These are phyloP conservation scores for Ascidia mentula DNA, from an alignment of 23 tunicate species.

Conservation along the genomic window DNA sequence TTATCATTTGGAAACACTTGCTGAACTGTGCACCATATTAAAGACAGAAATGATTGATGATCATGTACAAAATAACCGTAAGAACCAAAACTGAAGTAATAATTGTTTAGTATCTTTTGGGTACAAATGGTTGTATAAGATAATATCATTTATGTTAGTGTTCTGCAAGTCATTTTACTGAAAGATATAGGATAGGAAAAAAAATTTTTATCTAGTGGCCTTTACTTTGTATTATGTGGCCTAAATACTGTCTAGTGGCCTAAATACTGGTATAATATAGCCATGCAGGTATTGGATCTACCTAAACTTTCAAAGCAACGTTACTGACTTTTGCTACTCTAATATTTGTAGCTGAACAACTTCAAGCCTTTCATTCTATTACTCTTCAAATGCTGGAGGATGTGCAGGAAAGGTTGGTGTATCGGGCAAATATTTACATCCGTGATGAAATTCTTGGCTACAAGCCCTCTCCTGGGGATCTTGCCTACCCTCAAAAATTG, in stretches of 20 bases:
- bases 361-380: constrained; percentile 80
- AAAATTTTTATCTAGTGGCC: neutral
- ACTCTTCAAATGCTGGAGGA: constrained; percentile 96
- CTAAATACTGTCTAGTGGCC: too few species aligned
- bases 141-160: too few species aligned
- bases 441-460: constrained; percentile 87
- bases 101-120: too few species aligned
- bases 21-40: constrained; percentile 93
- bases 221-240: neutral
- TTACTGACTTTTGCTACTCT: too few species aligned
- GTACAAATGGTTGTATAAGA: too few species aligned
- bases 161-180: too few species aligned
- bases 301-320: too few species aligned
- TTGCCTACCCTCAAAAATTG: constrained; percentile 95
- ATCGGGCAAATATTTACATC: constrained; percentile 92
- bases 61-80: constrained; percentile 92
- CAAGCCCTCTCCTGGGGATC: constrained; percentile 94
- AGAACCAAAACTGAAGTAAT: too few species aligned
- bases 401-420: constrained; percentile 97
- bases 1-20: constrained; percentile 97
- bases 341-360: constrained; percentile 68
- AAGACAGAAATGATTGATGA: constrained; percentile 99
- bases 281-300: too few species aligned
- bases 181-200: neutral
- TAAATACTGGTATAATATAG: too few species aligned